These are phyloP conservation scores for Poeciliopsis presidionis DNA, from an alignment of 2,797 vertebrate species.

Conservation along the genomic window DNA sequence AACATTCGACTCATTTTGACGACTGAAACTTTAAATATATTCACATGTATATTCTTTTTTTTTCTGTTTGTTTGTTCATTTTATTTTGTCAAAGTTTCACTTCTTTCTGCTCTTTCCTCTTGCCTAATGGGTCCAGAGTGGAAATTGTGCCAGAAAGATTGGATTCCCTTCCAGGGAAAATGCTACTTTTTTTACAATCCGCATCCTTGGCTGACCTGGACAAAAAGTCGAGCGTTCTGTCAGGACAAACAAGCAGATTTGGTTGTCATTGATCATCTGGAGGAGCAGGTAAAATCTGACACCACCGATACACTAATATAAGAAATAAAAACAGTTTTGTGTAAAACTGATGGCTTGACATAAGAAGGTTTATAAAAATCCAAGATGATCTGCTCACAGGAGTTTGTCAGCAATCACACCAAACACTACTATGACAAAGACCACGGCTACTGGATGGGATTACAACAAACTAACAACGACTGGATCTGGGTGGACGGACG, in stretches of 20 bases:
- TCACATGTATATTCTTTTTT: neutral
- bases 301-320: neutral
- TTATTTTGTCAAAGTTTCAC: neutral
- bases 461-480: rapidly evolving
- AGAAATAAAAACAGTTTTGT: neutral
- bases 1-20: neutral
- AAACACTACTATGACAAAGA: rapidly evolving
- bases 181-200: constrained; percentile 49
- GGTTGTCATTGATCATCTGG: constrained; percentile 43
- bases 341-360: neutral
- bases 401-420: constrained; percentile 54
- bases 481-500: constrained; percentile 55
- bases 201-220: rapidly evolving
- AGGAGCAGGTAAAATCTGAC: constrained; percentile 60
- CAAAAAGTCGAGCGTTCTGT: rapidly evolving
- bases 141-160: constrained; percentile 45
- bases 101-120: neutral
- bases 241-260: neutral
- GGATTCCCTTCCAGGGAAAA: constrained; percentile 59
- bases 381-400: constrained; percentile 41
- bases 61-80: neutral
- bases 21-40: neutral
- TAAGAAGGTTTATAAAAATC: neutral
- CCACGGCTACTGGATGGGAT: constrained; percentile 70
- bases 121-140: constrained; percentile 34